These are phyloP conservation scores for Sarcophaga peregrina DNA, from an alignment of 1,140 invertebrate species.

Conservation along the genomic window DNA sequence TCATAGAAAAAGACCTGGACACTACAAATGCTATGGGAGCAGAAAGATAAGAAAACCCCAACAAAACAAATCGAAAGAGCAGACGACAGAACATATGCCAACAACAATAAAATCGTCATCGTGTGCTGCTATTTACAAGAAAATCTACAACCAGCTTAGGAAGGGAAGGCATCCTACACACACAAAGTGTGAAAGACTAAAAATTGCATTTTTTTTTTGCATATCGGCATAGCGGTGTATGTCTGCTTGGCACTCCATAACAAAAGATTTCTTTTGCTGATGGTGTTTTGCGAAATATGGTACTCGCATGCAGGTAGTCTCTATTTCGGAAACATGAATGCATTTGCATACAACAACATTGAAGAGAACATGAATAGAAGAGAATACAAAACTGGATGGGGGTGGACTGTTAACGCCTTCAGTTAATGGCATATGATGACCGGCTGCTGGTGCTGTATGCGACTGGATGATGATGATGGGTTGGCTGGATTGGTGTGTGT, in stretches of 20 bases:
- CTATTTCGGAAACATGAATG: not conserved
- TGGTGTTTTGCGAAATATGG: not conserved
- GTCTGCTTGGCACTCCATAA: not conserved
- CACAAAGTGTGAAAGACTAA: not conserved
- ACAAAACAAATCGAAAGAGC: constrained; percentile 9
- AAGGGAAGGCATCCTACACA: not conserved
- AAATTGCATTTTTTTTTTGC: not conserved
- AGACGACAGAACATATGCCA: not conserved
- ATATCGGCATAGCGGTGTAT: not conserved
- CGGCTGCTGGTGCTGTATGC: not conserved
- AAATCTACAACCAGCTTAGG: not conserved
- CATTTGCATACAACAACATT: not conserved
- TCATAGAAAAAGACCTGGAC: not conserved
- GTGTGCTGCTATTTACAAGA: not conserved
- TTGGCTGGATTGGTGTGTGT: not conserved
- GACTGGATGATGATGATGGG: not conserved
- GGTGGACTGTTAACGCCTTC: constrained; percentile 20
- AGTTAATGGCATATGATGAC: constrained; percentile 11
- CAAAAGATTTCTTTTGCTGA: not conserved
- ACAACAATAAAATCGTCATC: too few relatives aligned
- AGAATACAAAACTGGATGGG: not conserved
- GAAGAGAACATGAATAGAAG: not conserved
- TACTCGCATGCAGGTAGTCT: not conserved
- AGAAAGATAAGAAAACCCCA: constrained; percentile 23
- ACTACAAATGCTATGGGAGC: not conserved